phyloP scores from a whole-genome alignment of 2,888 invertebrate species.

The Parnassius orleans region DNA sequence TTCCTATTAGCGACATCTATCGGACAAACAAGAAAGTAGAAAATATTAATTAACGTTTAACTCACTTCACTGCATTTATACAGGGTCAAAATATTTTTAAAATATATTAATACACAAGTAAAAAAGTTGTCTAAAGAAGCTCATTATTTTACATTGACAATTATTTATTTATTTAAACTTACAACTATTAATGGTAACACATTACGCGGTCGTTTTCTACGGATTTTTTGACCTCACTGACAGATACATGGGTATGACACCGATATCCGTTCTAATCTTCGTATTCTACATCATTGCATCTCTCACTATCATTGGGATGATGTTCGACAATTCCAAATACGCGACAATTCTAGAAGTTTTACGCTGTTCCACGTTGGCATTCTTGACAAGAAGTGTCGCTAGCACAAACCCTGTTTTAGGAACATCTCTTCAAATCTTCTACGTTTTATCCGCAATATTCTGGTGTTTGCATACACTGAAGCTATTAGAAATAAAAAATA shows the following conservation, averaged over 20 bases:
- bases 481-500: conserved; percentile 77
- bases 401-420: conserved; percentile 59
- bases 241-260: conserved; percentile 81
- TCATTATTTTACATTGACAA: too few species aligned
- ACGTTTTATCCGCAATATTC: conserved; percentile 81
- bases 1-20: too few species aligned
- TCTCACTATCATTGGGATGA: conserved; percentile 85
- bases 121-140: too few species aligned
- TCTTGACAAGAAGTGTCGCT: conserved; percentile 62
- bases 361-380: conserved; percentile 83
- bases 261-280: conserved; percentile 79
- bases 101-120: too few species aligned
- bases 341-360: conserved; percentile 83
- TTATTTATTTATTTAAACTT: too few species aligned
- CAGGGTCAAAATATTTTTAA: too few species aligned
- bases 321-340: conserved; percentile 84
- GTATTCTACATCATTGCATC: conserved; percentile 85
- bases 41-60: too few species aligned
- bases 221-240: conserved; percentile 84
- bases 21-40: too few species aligned
- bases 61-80: too few species aligned
- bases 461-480: conserved; percentile 83
- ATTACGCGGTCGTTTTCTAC: conserved; percentile 84
- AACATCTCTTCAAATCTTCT: conserved; percentile 78
- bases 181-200: too few species aligned